phyloP scores from a whole-genome alignment of 1,140 invertebrate species.

The Galleria mellonella region DNA sequence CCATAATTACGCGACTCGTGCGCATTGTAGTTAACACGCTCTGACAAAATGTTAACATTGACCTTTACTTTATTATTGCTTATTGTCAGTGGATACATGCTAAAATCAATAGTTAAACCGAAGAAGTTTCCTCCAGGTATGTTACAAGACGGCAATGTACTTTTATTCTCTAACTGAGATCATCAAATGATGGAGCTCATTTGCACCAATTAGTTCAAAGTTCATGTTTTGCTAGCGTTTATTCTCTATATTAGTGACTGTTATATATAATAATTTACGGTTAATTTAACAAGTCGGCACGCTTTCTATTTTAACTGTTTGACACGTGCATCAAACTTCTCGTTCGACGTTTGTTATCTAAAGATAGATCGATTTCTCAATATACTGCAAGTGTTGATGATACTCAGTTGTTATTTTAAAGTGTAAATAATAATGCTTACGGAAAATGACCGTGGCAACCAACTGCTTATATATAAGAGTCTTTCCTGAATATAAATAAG shows the following conservation, averaged over 20 bases:
- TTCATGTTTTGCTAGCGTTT: not conserved
- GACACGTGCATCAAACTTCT: not conserved
- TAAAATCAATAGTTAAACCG: slow-evolving; percentile 19
- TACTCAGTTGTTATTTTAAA: no score
- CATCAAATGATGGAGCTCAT: no score
- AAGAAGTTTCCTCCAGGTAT: slow-evolving; percentile 24
- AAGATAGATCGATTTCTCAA: not conserved
- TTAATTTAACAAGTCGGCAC: no score
- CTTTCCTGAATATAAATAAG: no score
- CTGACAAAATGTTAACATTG: slow-evolving; percentile 14
- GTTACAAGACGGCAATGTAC: not conserved
- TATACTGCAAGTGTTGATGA: no score
- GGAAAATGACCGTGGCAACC: no score
- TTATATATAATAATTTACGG: no score
- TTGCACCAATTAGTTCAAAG: slow-evolving; percentile 1
- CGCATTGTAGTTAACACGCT: not conserved
- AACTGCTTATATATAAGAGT: no score
- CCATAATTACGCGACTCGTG: slow-evolving; percentile 1
- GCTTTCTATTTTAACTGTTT: not conserved
- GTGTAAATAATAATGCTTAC: no score
- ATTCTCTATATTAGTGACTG: no score
- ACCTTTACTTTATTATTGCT: slow-evolving; percentile 12
- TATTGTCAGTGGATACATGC: slow-evolving; percentile 22
- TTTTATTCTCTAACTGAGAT: no score
- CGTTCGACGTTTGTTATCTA: not conserved